Base-by-base conservation (phyloP, 2,797 vertebrate species). In the Pteropus rufus region DNA sequence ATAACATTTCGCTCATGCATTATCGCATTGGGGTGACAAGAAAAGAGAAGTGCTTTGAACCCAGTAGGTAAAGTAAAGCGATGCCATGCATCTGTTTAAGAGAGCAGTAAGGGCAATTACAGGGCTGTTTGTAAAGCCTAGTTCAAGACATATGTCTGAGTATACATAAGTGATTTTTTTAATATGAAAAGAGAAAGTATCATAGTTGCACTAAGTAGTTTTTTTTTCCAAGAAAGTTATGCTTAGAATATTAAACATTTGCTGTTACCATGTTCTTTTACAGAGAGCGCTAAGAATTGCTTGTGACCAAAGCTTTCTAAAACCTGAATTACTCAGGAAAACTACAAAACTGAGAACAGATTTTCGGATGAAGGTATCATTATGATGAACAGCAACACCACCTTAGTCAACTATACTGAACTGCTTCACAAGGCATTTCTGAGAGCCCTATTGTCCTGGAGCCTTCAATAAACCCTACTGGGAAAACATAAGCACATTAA, bases 111-210 rank as follows among this genome's bases (percentile, higher is more conserved):
- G 39, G n/a, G 31, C 34, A 95, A 23, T 34, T 73, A 19, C 34
- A 76, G 31, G 12, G 23, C 24, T 36, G 26, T 12, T 52, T n/a
- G 84, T 69, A 82, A 90, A 67, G 18, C 6, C 5, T 49, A 52
- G 21, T 46, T 77, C 58, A 67, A 88, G 67, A 77, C 14, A 41
- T 19, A 41, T 15, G 24, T 76, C 39, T 89, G 16, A 87, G 23
- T 75, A 95, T 75, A 95, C 54, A 75, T 39, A 94, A 89, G 41
- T 58, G 58, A 76, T n/a, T 86, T 94, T 85, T 94, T 91, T 76
- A 93, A 75, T 54, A 79, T 9, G 14, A 84, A 93, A 24, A 70
- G 10, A 76, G 14, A 76, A 81, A 90, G 26, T 26, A 79, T 36
- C 46, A 62, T 10, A 79, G 18, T 81, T 76, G 58, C 54, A 81